phyloP scores from a whole-genome alignment of 2,888 invertebrate species.

The Drosophila borborema region DNA sequence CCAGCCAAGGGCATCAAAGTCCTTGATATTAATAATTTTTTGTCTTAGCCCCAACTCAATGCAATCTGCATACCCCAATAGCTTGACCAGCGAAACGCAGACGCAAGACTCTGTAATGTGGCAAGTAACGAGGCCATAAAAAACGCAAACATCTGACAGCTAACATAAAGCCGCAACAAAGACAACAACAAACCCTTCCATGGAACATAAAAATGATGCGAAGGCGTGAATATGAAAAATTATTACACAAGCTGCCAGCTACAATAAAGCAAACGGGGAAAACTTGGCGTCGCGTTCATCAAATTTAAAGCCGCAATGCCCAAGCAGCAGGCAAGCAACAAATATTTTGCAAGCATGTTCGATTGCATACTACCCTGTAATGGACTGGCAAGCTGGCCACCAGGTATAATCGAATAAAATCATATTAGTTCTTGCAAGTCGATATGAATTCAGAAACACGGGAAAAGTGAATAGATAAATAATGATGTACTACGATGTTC shows the following conservation, averaged over 20 bases:
- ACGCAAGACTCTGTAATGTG: background rate
- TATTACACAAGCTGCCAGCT: slow-evolving; percentile 41
- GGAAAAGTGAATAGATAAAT: slow-evolving; percentile 43
- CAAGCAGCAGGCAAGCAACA: background rate
- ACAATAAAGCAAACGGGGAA: slow-evolving; percentile 25
- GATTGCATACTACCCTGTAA: slow-evolving; percentile 15
- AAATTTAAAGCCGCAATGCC: slow-evolving; percentile 34
- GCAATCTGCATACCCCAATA: background rate
- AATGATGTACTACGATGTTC: slow-evolving; percentile 20
- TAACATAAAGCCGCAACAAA: slow-evolving; percentile 39
- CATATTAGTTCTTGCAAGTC: background rate
- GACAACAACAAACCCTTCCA: slow-evolving; percentile 9
- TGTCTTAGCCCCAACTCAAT: slow-evolving; percentile 11
- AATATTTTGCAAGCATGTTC: background rate
- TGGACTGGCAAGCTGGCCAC: no score
- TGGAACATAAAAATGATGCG: slow-evolving; percentile 21
- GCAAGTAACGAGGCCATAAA: slow-evolving; percentile 43
- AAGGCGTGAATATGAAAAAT: slow-evolving; percentile 61
- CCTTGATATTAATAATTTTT: slow-evolving; percentile 17
- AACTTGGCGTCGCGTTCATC: slow-evolving; percentile 29
- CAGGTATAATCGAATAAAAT: background rate
- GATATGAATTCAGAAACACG: no score
- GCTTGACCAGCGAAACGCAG: slow-evolving; percentile 9
- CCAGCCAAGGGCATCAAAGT: slow-evolving; percentile 23
- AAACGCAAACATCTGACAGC: slow-evolving; percentile 41